Conservation (phyloP, 1,140 invertebrate species). For the Dermatophagoides farinae region DNA sequence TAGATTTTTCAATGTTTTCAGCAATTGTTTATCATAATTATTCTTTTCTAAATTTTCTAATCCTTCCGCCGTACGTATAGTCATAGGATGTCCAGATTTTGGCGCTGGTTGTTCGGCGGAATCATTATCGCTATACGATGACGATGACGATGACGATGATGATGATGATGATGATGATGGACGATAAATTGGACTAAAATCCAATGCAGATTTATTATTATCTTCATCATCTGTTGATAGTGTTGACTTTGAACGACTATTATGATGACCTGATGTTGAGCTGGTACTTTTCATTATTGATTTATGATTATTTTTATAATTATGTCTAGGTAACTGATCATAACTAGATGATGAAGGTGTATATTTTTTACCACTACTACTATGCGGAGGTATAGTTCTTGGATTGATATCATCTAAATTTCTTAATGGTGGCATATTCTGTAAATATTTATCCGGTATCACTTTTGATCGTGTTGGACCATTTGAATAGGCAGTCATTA, state of each 20-base stretch:
- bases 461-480: not conserved
- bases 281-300: not conserved
- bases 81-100: not conserved
- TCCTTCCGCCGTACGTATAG: not conserved
- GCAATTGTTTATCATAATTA: constrained; percentile 10
- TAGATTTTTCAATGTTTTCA: constrained; percentile 8
- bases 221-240: not conserved
- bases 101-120: not conserved
- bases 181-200: not conserved
- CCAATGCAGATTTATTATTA: not conserved
- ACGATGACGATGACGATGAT: not conserved
- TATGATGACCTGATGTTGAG: not conserved
- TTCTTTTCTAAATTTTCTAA: not conserved
- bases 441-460: not conserved
- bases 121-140: not conserved
- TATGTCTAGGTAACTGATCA: not conserved
- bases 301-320: not conserved
- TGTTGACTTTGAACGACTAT: not conserved
- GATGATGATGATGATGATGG: too few species aligned
- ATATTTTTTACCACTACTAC: not conserved
- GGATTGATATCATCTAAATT: not conserved
- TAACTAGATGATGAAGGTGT: too few species aligned
- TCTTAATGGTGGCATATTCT: not conserved
- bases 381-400: not conserved
- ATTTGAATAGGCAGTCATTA: not conserved